These are phyloP conservation scores for Drosophila ironensis DNA, from an alignment of 1,140 invertebrate genomes.

Conservation along the genomic window DNA sequence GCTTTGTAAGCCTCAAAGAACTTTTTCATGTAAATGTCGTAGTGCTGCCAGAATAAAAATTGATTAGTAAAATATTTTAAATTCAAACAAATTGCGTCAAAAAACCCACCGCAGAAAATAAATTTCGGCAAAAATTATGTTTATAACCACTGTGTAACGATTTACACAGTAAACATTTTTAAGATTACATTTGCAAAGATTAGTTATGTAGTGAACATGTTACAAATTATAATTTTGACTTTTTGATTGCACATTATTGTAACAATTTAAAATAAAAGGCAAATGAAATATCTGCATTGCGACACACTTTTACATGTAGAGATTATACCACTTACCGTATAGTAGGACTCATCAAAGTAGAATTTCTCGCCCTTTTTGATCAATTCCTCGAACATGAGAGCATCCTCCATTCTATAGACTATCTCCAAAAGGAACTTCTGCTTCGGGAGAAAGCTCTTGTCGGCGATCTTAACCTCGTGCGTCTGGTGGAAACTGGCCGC, in stretches of 20 bases:
- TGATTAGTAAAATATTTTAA: not conserved
- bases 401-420: slow-evolving; percentile 63
- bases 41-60: slow-evolving; percentile 16
- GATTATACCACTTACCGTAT: slow-evolving; percentile 50
- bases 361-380: slow-evolving; percentile 53
- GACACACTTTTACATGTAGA: too few relatives aligned
- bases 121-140: too few relatives aligned
- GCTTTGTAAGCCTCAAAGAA: slow-evolving; percentile 67
- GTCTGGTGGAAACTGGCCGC: slow-evolving; percentile 50
- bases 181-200: too few relatives aligned
- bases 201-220: too few relatives aligned
- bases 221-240: not conserved
- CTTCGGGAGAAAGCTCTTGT: slow-evolving; percentile 53
- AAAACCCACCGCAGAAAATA: too few relatives aligned
- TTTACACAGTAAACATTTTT: too few relatives aligned
- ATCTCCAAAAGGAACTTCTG: slow-evolving; percentile 74
- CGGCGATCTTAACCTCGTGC: slow-evolving; percentile 60
- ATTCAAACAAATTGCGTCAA: too few relatives aligned
- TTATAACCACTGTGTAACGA: too few relatives aligned
- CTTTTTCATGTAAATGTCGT: slow-evolving; percentile 63
- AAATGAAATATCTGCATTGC: not conserved
- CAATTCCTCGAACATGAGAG: slow-evolving; percentile 60
- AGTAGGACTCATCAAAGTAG: slow-evolving; percentile 32
- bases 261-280: too few relatives aligned
- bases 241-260: too few relatives aligned